Base-by-base conservation (phyloP, 2,888 invertebrate species). In the Pammene fasciana region DNA sequence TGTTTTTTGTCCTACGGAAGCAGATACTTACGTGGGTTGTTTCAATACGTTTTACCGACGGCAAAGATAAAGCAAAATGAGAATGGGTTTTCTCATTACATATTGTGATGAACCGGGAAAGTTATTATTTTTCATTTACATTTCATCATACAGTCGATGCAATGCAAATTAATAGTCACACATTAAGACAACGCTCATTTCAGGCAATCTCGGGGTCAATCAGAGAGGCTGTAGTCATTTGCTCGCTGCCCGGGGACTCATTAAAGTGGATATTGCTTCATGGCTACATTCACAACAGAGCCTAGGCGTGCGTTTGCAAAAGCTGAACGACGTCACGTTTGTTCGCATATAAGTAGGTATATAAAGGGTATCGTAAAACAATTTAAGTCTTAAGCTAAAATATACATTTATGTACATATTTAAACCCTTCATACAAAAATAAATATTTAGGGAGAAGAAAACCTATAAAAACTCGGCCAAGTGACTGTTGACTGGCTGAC, bases 221-320 rank as follows among this genome's bases (percentile, higher is more conserved):
- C 43, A 45, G 45, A 45, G 45, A 43, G 64, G 64, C 54, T n/a
- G 38, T 43, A 52, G 52, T 43, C 61, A 18, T 64, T 61, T 61
- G 64, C 34, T 45, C 52, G 64, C 62, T 62, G 41, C 64, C 34
- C 61, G 64, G 54, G 41, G 64, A 54, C 64, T 54, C 54, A 64
- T 64, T 64, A 64, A 43, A 54, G 54, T 54, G 18, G 64, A 64
- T 64, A 64, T 64, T 64, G 64, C 64, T 54, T 64, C 54, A 54
- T 54, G 52, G 52, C 52, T 54, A 18, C 13, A 45, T 64, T 64
- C 43, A 43, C 43, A 9, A 14, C n/a, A 26, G 41, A 14, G 36
- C 5, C 18, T 43, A 34, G 41, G 56, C 11, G 11, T 56, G 48
- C 18, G 41, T 41, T 54, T 14, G 54, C 54, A 54, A 54, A 54